Evolutionary conservation across 2,113 vertebrate genomes (phyloP), one percentile per base, ranked within the genome.

Genomic region (Pampusana beccarii): DNA sequence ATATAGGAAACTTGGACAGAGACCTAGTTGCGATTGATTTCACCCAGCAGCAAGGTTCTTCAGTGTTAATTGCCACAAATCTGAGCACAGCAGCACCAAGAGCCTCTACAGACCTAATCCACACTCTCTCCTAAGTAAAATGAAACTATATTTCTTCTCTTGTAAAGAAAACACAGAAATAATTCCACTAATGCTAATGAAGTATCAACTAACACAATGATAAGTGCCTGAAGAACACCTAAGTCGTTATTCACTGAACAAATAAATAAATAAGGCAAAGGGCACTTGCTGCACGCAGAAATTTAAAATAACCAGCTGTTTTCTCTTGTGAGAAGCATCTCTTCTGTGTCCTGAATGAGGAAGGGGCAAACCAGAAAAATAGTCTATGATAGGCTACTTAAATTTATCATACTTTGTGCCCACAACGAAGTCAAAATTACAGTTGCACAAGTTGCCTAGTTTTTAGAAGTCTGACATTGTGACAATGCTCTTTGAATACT

Each of bases 181-280:
- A 83, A 88, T 66, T 85, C n/a, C 40, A 80, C 25, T 66, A 77
- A 66, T 53, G 36, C 56, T 90, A 70, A 82, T 33, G 57, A 77
- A 74, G 33, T 60, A 78, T 33, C 57, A 83, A 54, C 33, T 56
- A 85, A 73, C 23, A 83, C 36, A 82, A 46, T 72, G 66, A 79
- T 24, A 83, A 94, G 86, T 57, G 28, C 10, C 46, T 23, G 46
- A 84, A 74, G 46, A 91, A 88, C 62, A 66, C 40, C 67, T 24
- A 61, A 70, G 71, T 44, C 70, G 82, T 88, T 92, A 67, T 64
- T 90, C 67, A 83, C 11, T 50, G 46, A 89, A 46, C 40, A 29
- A 86, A 84, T 58, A 85, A 78, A 83, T 60, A 83, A 88, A 62
- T 70, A 73, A 93, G 58, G 54, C 66, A 94, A 85, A 88, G 21